These are phyloP conservation scores for Monopis laevigella DNA, from an alignment of 2,888 invertebrate genomes.

Conservation along the genomic window DNA sequence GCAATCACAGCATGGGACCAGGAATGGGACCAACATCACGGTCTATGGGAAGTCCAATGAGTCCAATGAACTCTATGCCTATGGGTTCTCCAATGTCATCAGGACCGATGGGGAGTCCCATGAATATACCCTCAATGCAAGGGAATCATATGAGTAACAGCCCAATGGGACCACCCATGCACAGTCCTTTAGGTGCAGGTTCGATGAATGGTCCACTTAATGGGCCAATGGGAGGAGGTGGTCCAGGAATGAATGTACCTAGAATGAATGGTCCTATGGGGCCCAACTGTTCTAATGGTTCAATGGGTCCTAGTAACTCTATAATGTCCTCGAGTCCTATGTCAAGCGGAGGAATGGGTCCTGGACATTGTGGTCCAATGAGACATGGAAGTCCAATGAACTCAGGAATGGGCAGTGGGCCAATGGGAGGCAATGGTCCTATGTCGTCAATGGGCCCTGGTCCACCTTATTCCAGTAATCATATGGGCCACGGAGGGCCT, in stretches of 20 bases:
- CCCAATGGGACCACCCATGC: conserved; percentile 81
- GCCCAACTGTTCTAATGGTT: conserved; percentile 64
- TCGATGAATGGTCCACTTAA: conserved; percentile 67
- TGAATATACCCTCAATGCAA: conserved; percentile 73
- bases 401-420: conserved; percentile 66
- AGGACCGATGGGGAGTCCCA: conserved; percentile 77
- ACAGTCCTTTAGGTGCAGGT: conserved; percentile 71
- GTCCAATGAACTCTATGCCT: conserved; percentile 77
- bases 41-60: conserved; percentile 78
- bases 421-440: conserved; percentile 63
- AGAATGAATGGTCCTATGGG: conserved; percentile 67
- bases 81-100: conserved; percentile 77
- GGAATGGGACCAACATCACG: conserved; percentile 65
- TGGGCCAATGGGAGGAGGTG: conserved; percentile 70
- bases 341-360: conserved; percentile 59
- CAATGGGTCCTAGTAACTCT: conserved; percentile 64
- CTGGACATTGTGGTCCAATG: conserved; percentile 63
- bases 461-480: conserved; percentile 55
- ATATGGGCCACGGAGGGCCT: conserved; percentile 62
- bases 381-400: conserved; percentile 65
- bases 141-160: conserved; percentile 73
- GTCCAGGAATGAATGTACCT: conserved; percentile 65
- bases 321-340: conserved; percentile 65
- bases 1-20: conserved; percentile 70
- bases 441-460: conserved; percentile 60